These are phyloP conservation scores for Silurus aristotelis DNA, from an alignment of 2,797 vertebrate genomes.

Conservation along the genomic window DNA sequence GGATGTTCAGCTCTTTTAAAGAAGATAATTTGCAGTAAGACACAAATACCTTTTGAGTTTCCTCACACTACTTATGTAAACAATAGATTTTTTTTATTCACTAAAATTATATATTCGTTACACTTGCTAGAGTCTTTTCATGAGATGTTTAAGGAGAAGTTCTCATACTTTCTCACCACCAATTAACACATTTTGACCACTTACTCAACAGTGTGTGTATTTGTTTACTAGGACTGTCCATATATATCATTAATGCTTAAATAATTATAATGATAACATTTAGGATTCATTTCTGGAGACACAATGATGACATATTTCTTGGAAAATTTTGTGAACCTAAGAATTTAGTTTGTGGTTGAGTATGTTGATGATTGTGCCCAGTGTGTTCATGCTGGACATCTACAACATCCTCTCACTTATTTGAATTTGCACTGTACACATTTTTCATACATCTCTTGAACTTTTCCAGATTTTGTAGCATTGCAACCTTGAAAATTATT, in stretches of 20 bases:
- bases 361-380: not conserved
- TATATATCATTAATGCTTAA: not conserved
- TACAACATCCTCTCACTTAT: not conserved
- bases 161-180: not conserved
- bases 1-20: not conserved
- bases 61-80: not conserved
- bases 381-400: not conserved
- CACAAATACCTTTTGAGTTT: not conserved
- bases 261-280: not conserved
- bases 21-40: not conserved
- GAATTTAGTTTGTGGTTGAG: not conserved
- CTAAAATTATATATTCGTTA: not conserved
- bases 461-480: not conserved
- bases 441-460: not conserved
- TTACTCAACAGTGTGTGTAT: not conserved
- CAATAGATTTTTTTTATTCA: not conserved
- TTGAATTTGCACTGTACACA: not conserved
- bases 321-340: not conserved
- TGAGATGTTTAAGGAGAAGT: not conserved
- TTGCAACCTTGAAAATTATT: not conserved
- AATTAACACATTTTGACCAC: not conserved
- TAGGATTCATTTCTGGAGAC: not conserved
- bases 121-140: not conserved
- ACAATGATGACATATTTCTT: not conserved
- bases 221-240: not conserved